Conservation (phyloP, 2,113 vertebrate genomes). For the Arvicanthis niloticus region DNA sequence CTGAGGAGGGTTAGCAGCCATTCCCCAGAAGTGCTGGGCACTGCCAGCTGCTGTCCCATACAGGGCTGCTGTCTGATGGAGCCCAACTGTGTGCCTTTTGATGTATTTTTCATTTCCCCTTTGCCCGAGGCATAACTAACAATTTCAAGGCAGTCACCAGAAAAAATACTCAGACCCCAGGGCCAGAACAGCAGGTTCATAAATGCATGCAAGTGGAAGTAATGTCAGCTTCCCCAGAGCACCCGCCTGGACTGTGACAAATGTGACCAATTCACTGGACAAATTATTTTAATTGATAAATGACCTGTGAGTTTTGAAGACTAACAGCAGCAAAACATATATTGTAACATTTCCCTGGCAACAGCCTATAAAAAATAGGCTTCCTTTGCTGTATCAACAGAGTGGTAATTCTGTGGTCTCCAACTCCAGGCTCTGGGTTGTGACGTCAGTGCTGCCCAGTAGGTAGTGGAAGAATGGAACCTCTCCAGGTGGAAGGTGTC, state of each 20-base stretch:
- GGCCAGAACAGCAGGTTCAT: background rate
- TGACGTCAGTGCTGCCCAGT: fast-evolving
- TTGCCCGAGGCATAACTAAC: slow-evolving; percentile 38
- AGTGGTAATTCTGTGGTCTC: background rate
- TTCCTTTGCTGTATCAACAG: background rate
- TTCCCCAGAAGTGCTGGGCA: background rate
- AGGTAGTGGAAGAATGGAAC: background rate
- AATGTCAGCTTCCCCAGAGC: background rate
- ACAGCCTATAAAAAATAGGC: background rate
- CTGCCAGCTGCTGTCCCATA: background rate
- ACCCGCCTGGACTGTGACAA: background rate
- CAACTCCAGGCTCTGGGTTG: fast-evolving
- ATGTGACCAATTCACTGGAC: background rate
- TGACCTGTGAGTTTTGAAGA: background rate
- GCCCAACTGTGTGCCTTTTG: background rate
- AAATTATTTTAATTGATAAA: slow-evolving; percentile 35
- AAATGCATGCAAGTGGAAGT: background rate
- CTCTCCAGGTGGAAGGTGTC: background rate
- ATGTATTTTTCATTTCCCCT: background rate
- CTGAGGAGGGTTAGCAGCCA: fast-evolving
- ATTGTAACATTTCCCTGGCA: background rate
- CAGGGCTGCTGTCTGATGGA: fast-evolving
- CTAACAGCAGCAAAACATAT: background rate
- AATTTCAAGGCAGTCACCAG: slow-evolving; percentile 69
- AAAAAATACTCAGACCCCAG: background rate